phyloP scores from a whole-genome alignment of 2,888 invertebrate species.

The Xylophagus ater region DNA sequence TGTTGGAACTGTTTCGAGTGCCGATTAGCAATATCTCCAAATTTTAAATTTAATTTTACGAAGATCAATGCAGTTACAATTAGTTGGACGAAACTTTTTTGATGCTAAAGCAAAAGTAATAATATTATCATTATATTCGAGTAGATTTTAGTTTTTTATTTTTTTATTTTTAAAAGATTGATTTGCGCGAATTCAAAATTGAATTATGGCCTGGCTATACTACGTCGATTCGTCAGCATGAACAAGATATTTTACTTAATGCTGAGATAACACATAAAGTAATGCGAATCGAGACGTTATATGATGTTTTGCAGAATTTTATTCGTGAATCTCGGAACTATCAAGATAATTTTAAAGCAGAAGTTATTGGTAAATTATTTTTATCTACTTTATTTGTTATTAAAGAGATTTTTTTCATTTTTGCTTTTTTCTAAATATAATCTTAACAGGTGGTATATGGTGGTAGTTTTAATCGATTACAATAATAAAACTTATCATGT shows the following conservation, averaged over 20 bases:
- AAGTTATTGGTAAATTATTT: constrained; percentile 42
- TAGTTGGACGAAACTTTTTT: constrained; percentile 60
- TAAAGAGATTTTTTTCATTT: too few species aligned
- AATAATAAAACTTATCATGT: constrained; percentile 53
- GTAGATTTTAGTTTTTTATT: too few species aligned
- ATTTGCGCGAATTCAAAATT: too few species aligned
- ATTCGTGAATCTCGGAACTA: constrained; percentile 39
- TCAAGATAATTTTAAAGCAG: constrained; percentile 42
- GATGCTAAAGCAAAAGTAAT: constrained; percentile 54
- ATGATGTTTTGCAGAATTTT: constrained; percentile 50
- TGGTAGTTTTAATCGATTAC: constrained; percentile 59
- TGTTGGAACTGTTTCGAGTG: constrained; percentile 51
- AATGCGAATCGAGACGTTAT: too few species aligned
- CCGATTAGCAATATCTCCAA: constrained; percentile 60
- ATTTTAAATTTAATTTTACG: constrained; percentile 68
- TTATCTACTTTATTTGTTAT: not conserved
- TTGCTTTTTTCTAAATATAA: too few species aligned
- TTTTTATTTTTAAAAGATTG: too few species aligned
- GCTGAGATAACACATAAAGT: too few species aligned
- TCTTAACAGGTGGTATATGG: too few species aligned
- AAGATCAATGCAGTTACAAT: constrained; percentile 48
- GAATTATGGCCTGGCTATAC: constrained; percentile 80
- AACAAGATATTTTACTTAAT: too few species aligned
- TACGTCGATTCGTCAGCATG: constrained; percentile 75
- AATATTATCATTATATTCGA: too few species aligned